A percentile compares a stretch with the other conserved stretches of the same genome.
These are phyloP conservation scores for Agriotes lineatus DNA, from an alignment of 2,888 invertebrate genomes.

Conservation along the genomic window DNA sequence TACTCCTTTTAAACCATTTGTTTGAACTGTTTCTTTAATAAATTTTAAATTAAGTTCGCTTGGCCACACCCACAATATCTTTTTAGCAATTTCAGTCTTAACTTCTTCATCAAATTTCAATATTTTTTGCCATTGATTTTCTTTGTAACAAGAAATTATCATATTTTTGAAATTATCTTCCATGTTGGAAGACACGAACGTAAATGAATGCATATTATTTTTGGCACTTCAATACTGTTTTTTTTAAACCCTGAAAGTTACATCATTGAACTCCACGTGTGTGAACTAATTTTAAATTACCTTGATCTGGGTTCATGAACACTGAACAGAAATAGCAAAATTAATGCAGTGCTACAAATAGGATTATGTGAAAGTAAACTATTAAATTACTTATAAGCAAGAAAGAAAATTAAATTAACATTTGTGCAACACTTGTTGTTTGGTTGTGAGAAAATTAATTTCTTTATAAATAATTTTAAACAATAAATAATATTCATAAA, in stretches of 20 bases:
- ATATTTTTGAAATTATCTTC: slow-evolving; percentile 64
- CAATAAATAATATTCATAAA: no score
- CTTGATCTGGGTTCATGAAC: slow-evolving; percentile 11
- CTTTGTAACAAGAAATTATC: slow-evolving; percentile 65
- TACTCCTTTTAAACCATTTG: slow-evolving; percentile 67
- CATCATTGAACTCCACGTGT: slow-evolving; percentile 9
- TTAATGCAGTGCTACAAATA: no score
- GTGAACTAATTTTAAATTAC: slow-evolving; percentile 22
- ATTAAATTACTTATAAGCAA: no score
- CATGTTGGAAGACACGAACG: no score
- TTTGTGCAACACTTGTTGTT: no score
- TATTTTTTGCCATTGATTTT: slow-evolving; percentile 66
- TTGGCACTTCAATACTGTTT: slow-evolving; percentile 3
- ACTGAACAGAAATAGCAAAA: no score
- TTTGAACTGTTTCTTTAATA: slow-evolving; percentile 67
- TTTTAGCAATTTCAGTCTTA: slow-evolving; percentile 62
- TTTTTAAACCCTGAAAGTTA: slow-evolving; percentile 18
- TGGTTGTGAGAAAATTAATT: no score
- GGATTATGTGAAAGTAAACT: no score
- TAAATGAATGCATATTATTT: background rate
- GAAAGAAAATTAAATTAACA: no score
- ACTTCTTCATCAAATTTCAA: slow-evolving; percentile 66
- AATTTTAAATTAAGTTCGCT: slow-evolving; percentile 74
- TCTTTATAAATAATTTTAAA: no score
- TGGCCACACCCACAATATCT: slow-evolving; percentile 82